phyloP scores from a whole-genome alignment of 53 echinoderm and acorn worm species.

The Zoroaster sp. region DNA sequence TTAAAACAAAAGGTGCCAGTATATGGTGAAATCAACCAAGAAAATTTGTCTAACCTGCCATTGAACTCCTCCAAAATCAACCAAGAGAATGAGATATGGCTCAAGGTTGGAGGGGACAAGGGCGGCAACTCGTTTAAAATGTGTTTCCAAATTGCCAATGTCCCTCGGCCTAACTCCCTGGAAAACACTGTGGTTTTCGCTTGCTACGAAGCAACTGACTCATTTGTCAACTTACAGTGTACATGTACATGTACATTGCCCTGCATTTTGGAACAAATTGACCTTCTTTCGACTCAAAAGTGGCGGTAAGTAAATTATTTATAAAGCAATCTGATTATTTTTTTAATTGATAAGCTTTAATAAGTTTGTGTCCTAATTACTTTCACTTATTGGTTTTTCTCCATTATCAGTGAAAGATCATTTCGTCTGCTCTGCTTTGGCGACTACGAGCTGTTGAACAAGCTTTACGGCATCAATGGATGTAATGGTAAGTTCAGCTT shows the following conservation, averaged over 20 bases:
- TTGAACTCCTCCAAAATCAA: too few species aligned
- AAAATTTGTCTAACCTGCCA: too few species aligned
- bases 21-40: too few species aligned
- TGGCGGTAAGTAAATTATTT: constrained; percentile 10
- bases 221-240: background rate
- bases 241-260: background rate
- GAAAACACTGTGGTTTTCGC: constrained; percentile 1
- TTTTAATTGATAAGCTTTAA: too few species aligned
- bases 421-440: background rate
- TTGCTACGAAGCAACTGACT: constrained; percentile 6
- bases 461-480: background rate
- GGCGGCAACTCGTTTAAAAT: constrained; percentile 13
- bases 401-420: background rate
- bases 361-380: too few species aligned
- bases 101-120: constrained; percentile 18
- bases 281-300: background rate
- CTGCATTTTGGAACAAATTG: background rate
- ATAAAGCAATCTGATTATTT: background rate
- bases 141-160: constrained; percentile 18
- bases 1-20: too few species aligned
- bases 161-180: background rate
- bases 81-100: constrained; percentile 14
- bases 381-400: background rate
- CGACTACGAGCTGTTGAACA: background rate
- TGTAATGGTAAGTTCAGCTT: background rate